Evolutionary conservation across 2,888 invertebrate genomes (phyloP).

Genomic region (Ernsta delagoae): DNA sequence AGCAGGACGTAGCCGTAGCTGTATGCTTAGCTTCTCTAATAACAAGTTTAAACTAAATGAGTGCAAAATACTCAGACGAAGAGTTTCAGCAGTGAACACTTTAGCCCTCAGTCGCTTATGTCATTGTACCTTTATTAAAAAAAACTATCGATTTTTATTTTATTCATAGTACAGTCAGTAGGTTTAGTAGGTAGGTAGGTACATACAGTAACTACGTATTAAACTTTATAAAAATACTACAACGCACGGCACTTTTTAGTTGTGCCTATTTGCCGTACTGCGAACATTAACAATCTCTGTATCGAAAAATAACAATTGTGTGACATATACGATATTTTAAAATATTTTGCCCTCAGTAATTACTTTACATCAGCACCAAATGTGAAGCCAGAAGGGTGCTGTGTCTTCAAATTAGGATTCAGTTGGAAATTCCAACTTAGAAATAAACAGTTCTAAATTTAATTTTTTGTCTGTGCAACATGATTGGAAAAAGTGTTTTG

Average conservation of each 20-base stretch:
- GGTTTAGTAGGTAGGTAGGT: too few relatives aligned
- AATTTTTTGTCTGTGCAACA: slow-evolving; percentile 50
- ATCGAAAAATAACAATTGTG: slow-evolving; percentile 34
- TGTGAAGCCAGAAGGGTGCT: slow-evolving; percentile 40
- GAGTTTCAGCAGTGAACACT: too few relatives aligned
- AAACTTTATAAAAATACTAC: too few relatives aligned
- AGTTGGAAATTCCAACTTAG: slow-evolving; percentile 18
- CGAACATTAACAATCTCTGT: slow-evolving; percentile 32
- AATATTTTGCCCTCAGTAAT: slow-evolving; percentile 43
- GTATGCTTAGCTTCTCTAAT: too few relatives aligned
- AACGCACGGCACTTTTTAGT: background rate
- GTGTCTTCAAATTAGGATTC: slow-evolving; percentile 10
- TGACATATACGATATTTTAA: slow-evolving; percentile 42
- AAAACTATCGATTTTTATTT: too few relatives aligned
- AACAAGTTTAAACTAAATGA: too few relatives aligned
- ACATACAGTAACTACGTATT: too few relatives aligned
- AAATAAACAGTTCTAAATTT: slow-evolving; percentile 47
- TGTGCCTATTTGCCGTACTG: slow-evolving; percentile 24
- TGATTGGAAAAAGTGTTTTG: slow-evolving; percentile 62
- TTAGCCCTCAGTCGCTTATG: too few relatives aligned
- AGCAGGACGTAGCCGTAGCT: too few relatives aligned
- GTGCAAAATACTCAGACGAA: too few relatives aligned
- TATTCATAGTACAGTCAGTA: too few relatives aligned
- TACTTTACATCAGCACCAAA: slow-evolving; percentile 42
- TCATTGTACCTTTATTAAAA: too few relatives aligned